Evolutionary conservation across 2,888 invertebrate species (phyloP), one percentile per base, ranked within the genome.

Genomic region (Belgica antarctica): DNA sequence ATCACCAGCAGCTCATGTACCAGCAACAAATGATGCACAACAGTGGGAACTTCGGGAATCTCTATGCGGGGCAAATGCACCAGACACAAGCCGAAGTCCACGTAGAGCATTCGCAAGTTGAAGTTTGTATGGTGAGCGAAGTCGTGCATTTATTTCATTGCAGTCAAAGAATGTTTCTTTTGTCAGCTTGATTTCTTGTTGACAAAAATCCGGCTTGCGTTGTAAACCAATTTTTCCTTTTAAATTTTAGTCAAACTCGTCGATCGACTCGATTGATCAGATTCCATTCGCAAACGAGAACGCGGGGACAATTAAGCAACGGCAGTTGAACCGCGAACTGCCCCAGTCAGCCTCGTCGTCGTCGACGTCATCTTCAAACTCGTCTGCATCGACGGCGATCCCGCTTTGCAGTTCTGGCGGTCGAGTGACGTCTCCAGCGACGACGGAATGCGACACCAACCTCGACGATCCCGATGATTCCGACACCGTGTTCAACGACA

Each of bases 201-300:
- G n/a, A n/a, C n/a, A n/a, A n/a, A n/a, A n/a, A n/a, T n/a, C n/a
- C n/a, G n/a, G n/a, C n/a, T n/a, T n/a, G n/a, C 34, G 34, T 34
- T 12, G 34, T 15, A 5, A 41, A 41, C 12, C 15, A 5, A 10
- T 41, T 41, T 41, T 5, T 15, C 10, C n/a, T 41, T 41, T 41
- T n/a, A n/a, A n/a, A n/a, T n/a, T 41, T 10, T 41, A 92, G 92
- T 94, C 93, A 78, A 93, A 89, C 84, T 94, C 94, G 75, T 96
- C 95, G 81, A 93, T 94, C 74, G 96, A 96, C 83, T 95, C 95
- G 62, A 80, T 80, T 71, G 96, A 96, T 81, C 93, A 92, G 77
- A 87, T 94, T 79, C 97, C 97, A 46, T 98, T 98, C 81, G 97
- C 97, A 74, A 97, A 98, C 79, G 97, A 98, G 79, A 97, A 98